Evolutionary conservation across 2,888 invertebrate species (phyloP).

Genomic region (Habroteleia sp.): DNA sequence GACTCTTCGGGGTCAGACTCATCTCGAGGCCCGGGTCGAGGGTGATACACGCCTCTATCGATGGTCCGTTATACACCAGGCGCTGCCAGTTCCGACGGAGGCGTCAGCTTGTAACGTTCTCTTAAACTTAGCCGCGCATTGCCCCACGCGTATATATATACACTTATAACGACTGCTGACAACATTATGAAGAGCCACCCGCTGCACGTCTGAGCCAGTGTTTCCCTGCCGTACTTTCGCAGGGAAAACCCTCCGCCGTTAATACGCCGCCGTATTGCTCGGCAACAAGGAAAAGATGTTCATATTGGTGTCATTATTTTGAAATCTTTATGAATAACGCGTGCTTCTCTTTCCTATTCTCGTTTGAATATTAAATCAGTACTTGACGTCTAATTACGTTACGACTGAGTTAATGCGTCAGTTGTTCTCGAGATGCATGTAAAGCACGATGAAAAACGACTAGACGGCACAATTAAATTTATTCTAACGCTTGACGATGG

Average conservation of each 20-base stretch:
- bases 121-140: constrained; percentile 76
- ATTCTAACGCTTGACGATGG: constrained; percentile 39
- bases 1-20: constrained; percentile 77
- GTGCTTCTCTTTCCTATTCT: not conserved
- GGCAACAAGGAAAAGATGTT: constrained; percentile 13
- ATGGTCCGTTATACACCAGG: constrained; percentile 62
- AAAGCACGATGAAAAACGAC: constrained; percentile 37
- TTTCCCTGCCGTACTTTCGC: constrained; percentile 37
- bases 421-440: constrained; percentile 5
- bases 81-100: constrained; percentile 67
- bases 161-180: constrained; percentile 78
- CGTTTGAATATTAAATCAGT: constrained; percentile 47
- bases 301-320: constrained; percentile 4
- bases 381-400: constrained; percentile 22
- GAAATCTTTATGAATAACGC: constrained; percentile 8
- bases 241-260: constrained; percentile 25
- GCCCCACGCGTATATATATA: constrained; percentile 70
- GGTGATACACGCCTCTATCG: constrained; percentile 72
- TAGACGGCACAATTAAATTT: constrained; percentile 42
- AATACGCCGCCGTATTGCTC: constrained; percentile 45
- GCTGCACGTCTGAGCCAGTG: constrained; percentile 32
- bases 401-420: constrained; percentile 25
- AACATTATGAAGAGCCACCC: constrained; percentile 78
- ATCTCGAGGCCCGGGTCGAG: constrained; percentile 74
- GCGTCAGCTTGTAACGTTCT: constrained; percentile 81